Conservation (phyloP, 2,888 invertebrate genomes). For the Ophion ventricosus region DNA sequence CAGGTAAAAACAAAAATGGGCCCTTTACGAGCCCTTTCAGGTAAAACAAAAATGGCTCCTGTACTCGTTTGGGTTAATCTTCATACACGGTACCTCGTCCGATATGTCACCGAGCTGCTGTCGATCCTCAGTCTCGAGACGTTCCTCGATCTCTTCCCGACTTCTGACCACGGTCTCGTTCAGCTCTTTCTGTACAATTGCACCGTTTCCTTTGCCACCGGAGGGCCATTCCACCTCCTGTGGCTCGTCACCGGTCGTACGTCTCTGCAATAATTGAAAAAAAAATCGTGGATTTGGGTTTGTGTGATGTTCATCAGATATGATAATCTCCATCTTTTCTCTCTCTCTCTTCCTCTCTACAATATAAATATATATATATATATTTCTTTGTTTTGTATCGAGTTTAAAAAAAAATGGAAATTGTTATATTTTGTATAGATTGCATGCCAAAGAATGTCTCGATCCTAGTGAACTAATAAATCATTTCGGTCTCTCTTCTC, state of each 20-base stretch:
- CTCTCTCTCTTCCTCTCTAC: background rate
- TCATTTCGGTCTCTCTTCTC: no score
- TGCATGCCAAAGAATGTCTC: no score
- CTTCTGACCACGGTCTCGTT: constrained; percentile 92
- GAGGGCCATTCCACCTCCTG: constrained; percentile 72
- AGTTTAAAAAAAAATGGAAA: no score
- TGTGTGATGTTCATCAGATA: background rate
- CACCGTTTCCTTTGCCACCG: constrained; percentile 84
- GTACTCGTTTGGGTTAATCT: background rate
- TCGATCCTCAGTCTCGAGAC: constrained; percentile 93
- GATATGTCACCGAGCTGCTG: constrained; percentile 93
- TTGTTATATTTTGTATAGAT: no score
- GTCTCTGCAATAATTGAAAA: constrained; percentile 81
- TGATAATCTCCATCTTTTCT: constrained; percentile 32
- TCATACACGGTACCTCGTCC: constrained; percentile 87
- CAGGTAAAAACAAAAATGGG: background rate
- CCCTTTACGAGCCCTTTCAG: background rate
- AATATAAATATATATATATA: no score
- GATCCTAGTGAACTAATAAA: no score
- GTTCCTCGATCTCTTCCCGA: constrained; percentile 92
- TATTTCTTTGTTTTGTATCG: no score
- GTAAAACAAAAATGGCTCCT: background rate
- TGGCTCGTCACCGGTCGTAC: constrained; percentile 84
- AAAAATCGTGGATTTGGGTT: constrained; percentile 19
- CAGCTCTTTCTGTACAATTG: constrained; percentile 91